A percentile compares a stretch with the other conserved stretches of the same genome.
Conservation (phyloP, 2,888 invertebrate species). For the Esperia sulphurella region DNA sequence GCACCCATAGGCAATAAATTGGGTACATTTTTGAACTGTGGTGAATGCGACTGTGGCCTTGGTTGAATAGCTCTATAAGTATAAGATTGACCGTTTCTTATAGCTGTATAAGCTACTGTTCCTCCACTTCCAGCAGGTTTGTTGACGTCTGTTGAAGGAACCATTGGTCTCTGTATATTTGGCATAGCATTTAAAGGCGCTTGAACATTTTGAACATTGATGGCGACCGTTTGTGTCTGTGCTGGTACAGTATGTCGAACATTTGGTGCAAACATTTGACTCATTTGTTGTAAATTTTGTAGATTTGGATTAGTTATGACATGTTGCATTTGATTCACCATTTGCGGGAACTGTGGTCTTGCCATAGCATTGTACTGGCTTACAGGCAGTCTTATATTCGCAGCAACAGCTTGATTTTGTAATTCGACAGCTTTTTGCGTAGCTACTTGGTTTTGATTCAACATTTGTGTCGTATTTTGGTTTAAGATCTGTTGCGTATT, state of each 20-base stretch:
- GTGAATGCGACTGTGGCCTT: constrained; percentile 23
- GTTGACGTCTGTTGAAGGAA: constrained; percentile 8
- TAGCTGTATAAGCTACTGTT: constrained; percentile 20
- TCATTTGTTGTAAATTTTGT: constrained; percentile 13
- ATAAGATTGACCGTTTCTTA: constrained; percentile 33
- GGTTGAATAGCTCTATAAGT: constrained; percentile 52
- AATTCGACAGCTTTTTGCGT: constrained; percentile 13
- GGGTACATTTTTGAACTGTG: constrained; percentile 9
- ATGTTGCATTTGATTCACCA: constrained; percentile 18
- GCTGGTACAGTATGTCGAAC: constrained; percentile 20
- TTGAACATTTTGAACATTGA: constrained; percentile 4
- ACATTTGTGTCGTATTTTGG: not conserved
- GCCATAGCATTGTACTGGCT: not conserved
- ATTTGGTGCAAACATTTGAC: constrained; percentile 23
- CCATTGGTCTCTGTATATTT: constrained; percentile 12
- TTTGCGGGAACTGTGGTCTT: constrained; percentile 1
- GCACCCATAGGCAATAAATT: constrained; percentile 11
- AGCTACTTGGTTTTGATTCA: too few species aligned
- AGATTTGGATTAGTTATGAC: constrained; percentile 2
- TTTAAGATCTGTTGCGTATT: constrained; percentile 3
- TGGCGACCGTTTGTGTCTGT: constrained; percentile 13
- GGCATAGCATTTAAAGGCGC: constrained; percentile 17
- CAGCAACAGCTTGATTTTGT: constrained; percentile 20
- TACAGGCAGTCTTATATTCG: constrained; percentile 2
- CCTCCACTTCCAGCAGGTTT: constrained; percentile 4